Percentiles rank a stretch among this genome's conserved stretches.
phyloP scores from a whole-genome alignment of 2,113 vertebrate genomes.

The Elephantulus edwardii region DNA sequence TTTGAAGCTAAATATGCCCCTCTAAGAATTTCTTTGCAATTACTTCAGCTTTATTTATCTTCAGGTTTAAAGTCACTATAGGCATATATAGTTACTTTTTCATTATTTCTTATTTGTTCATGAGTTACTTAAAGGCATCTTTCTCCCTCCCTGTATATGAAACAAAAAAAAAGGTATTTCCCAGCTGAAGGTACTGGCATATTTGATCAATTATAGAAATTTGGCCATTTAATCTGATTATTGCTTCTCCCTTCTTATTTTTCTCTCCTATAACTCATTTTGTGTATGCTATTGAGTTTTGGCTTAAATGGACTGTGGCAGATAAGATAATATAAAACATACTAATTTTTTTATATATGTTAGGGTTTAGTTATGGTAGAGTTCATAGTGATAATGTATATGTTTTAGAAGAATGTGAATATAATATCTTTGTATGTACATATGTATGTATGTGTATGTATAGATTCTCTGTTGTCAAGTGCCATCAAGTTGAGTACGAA shows the following conservation, averaged over 20 bases:
- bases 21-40: neutral
- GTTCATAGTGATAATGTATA: neutral
- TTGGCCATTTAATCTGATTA: neutral
- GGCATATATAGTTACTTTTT: neutral
- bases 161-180: neutral
- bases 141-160: neutral
- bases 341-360: neutral
- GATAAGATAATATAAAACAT: neutral
- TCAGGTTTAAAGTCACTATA: neutral
- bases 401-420: neutral
- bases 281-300: neutral
- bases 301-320: neutral
- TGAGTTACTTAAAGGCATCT: neutral
- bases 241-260: neutral
- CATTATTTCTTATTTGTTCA: neutral
- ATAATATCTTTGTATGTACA: too few species aligned
- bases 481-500: too few species aligned
- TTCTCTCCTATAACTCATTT: neutral
- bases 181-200: neutral
- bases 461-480: too few species aligned
- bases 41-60: neutral
- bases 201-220: neutral
- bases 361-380: neutral
- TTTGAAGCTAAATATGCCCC: neutral
- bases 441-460: too few species aligned